These are phyloP conservation scores for Apis cerana DNA, from an alignment of 1,140 invertebrate genomes.

Conservation along the genomic window DNA sequence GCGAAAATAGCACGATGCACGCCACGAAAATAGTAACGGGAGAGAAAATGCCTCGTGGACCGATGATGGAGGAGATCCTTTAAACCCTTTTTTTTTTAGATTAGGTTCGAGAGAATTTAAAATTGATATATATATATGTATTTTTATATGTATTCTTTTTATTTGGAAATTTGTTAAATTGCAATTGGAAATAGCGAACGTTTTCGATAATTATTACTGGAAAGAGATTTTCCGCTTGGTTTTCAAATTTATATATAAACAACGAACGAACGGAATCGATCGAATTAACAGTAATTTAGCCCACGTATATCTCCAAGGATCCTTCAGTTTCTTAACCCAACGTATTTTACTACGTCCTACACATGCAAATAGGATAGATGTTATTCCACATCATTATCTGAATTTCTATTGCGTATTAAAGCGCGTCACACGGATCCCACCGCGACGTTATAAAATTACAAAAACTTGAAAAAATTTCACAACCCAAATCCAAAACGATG, in stretches of 20 bases:
- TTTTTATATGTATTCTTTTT: neutral
- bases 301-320: slow-evolving; percentile 12
- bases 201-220: neutral
- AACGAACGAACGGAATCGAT: neutral
- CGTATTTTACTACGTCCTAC: neutral
- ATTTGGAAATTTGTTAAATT: neutral
- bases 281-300: neutral
- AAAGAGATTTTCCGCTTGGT: neutral
- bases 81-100: too few relatives aligned
- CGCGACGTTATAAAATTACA: too few relatives aligned
- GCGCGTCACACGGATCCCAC: too few relatives aligned
- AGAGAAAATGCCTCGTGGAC: slow-evolving; percentile 43
- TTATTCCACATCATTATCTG: neutral
- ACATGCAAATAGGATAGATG: neutral
- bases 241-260: neutral
- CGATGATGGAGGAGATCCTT: neutral
- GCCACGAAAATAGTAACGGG: slow-evolving; percentile 42
- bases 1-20: slow-evolving; percentile 28
- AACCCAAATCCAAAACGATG: too few relatives aligned
- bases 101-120: too few relatives aligned
- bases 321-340: neutral
- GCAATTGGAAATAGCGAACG: neutral
- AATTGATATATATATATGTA: too few relatives aligned
- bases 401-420: too few relatives aligned
- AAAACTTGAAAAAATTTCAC: too few relatives aligned